Percentiles rank a stretch among this genome's conserved stretches.
phyloP scores from a whole-genome alignment of 2,113 vertebrate species.

The Amblyornis subalaris region DNA sequence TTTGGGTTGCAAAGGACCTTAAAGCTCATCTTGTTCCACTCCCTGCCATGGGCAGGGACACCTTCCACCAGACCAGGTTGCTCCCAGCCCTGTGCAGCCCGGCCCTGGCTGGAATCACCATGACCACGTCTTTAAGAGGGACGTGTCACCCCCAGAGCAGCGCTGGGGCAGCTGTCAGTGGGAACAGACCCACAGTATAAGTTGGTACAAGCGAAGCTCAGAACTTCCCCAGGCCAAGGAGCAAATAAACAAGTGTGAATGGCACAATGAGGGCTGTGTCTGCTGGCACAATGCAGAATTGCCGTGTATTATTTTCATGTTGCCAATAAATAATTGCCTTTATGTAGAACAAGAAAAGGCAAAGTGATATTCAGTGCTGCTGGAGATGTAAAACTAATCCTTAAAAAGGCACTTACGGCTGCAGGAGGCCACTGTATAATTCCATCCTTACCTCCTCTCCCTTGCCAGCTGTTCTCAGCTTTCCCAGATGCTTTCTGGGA shows the following conservation, averaged over 20 bases:
- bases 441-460: not conserved
- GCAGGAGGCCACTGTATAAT: not conserved
- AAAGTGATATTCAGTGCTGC: slow-evolving; percentile 19
- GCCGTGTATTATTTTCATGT: slow-evolving; percentile 27
- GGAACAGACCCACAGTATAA: not conserved
- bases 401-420: not conserved
- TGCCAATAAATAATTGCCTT: slow-evolving; percentile 59
- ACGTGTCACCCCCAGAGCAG: not conserved
- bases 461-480: not conserved
- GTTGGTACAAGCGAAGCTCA: slow-evolving; percentile 21
- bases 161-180: not conserved
- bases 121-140: accelerated
- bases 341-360: slow-evolving; percentile 37
- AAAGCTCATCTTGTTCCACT: accelerated
- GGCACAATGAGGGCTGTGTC: slow-evolving; percentile 73
- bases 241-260: slow-evolving; percentile 69
- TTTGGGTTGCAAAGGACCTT: not conserved
- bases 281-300: slow-evolving; percentile 62
- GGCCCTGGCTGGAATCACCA: not conserved
- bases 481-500: not conserved
- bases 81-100: not conserved
- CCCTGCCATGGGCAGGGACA: not conserved
- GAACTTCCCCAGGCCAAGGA: slow-evolving; percentile 7
- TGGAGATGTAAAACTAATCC: slow-evolving; percentile 17
- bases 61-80: accelerated